Evolutionary conservation across 2,888 invertebrate species (phyloP).

Genomic region (Rhaphigaster nebulosa): DNA sequence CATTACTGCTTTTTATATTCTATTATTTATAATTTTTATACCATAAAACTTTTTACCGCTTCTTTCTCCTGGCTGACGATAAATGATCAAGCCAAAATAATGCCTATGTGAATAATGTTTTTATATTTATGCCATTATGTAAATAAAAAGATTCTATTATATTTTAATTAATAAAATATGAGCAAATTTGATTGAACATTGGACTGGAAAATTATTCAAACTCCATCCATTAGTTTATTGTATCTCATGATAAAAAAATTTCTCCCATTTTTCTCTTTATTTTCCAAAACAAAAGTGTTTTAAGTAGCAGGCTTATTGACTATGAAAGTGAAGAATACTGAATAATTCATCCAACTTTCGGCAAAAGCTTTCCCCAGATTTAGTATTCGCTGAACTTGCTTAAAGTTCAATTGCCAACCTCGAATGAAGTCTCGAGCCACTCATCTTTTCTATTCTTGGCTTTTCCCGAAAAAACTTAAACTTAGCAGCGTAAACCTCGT

Average conservation of each 20-base stretch:
- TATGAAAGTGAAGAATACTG: constrained; percentile 11
- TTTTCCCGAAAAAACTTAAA: not conserved
- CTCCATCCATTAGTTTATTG: not conserved
- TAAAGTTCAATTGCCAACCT: not conserved
- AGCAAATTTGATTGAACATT: not conserved
- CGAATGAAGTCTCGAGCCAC: not conserved
- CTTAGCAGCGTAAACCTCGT: too few species aligned
- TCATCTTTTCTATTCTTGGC: not conserved
- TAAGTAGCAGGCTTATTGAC: constrained; percentile 19
- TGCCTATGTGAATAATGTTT: too few species aligned
- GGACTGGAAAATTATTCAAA: not conserved
- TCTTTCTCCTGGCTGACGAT: too few species aligned
- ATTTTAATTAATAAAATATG: too few species aligned
- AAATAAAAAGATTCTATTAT: too few species aligned
- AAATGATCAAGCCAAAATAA: too few species aligned
- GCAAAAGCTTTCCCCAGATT: not conserved
- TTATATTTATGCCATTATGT: too few species aligned
- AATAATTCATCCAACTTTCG: constrained; percentile 16
- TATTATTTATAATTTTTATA: too few species aligned
- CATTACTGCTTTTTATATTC: too few species aligned
- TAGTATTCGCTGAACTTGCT: constrained; percentile 24
- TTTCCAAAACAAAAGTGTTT: constrained; percentile 34
- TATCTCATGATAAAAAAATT: not conserved
- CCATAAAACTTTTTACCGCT: too few species aligned
- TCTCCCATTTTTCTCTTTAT: constrained; percentile 3